Base-by-base conservation (phyloP, 2,113 vertebrate genomes). In the Willisornis vidua region DNA sequence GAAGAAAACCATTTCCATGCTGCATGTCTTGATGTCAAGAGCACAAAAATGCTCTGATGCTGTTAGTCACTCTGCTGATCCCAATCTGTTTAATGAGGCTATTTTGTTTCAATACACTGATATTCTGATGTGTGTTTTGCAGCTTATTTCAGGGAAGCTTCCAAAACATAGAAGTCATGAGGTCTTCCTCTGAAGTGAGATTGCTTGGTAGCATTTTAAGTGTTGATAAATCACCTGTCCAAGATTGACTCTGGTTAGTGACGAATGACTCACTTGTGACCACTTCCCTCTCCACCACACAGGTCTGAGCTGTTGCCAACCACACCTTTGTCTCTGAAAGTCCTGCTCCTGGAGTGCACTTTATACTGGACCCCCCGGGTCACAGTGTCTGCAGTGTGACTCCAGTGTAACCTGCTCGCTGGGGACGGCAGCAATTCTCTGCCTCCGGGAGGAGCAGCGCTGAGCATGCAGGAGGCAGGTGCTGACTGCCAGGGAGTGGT, bases 181-280 rank as follows among this genome's bases (percentile, higher is more conserved):
- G 31, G 8, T 29, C 33, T 72, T 66, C 88, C 22, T 87, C 12
- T 66, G 29, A 14, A 43, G 45, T 23, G 28, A 17, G 6, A 20
- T 26, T 25, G 12, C 52, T 86, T 71, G 22, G n/a, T 54, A 45
- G 49, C 31, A 23, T 71, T 71, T 92, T 86, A 67, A 78, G 22
- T 0, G 1, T 33, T 67, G 46, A 28, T 74, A 62, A 59, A 80
- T 54, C 12, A 26, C 2, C 0, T 48, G 37, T 43, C 20, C 39
- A 39, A 29, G 37, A 33, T 3, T 43, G 29, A 18, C 57, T 87
- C 26, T 67, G 67, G n/a, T 43, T 62, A 68, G 37, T 35, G 25
- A 35, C 23, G 35, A 74, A 26, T 75, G 37, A 76, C 39, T 87
- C 11, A 17, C 22, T 63, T 1, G 0, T 63, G 45, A 59, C 9